phyloP scores from a whole-genome alignment of 2,888 invertebrate species.

The Cactoblastis cactorum region DNA sequence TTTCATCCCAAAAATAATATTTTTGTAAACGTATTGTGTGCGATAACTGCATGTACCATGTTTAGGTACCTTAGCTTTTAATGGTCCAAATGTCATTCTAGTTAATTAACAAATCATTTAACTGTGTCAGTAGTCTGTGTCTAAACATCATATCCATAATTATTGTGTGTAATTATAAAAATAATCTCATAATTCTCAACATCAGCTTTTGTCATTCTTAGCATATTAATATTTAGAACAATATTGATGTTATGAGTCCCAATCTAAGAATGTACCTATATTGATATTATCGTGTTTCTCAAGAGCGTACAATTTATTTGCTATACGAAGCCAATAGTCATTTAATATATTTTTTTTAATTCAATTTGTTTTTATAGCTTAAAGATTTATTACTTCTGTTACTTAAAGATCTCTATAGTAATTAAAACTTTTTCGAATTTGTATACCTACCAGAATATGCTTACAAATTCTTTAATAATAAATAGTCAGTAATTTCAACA shows the following conservation, averaged over 20 bases:
- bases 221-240: slow-evolving; percentile 31
- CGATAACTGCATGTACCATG: slow-evolving; percentile 48
- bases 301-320: neutral
- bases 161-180: slow-evolving; percentile 14
- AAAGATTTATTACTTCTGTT: neutral
- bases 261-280: slow-evolving; percentile 56
- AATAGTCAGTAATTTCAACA: slow-evolving; percentile 9
- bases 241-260: slow-evolving; percentile 52
- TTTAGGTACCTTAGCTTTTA: slow-evolving; percentile 41
- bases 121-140: slow-evolving; percentile 18
- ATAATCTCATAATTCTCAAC: slow-evolving; percentile 27
- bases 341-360: neutral
- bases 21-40: slow-evolving; percentile 73
- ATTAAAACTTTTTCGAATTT: slow-evolving; percentile 4
- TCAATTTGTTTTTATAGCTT: neutral
- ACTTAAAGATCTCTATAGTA: neutral
- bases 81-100: slow-evolving; percentile 35
- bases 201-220: slow-evolving; percentile 41
- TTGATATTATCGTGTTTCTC: neutral
- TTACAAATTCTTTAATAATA: slow-evolving; percentile 11
- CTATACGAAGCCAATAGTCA: neutral
- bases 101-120: slow-evolving; percentile 13
- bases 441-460: slow-evolving; percentile 8
- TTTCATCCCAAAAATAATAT: slow-evolving; percentile 62
- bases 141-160: slow-evolving; percentile 13